Evolutionary conservation across 2,113 vertebrate species (phyloP).

Genomic region (Parotia lawesii): DNA sequence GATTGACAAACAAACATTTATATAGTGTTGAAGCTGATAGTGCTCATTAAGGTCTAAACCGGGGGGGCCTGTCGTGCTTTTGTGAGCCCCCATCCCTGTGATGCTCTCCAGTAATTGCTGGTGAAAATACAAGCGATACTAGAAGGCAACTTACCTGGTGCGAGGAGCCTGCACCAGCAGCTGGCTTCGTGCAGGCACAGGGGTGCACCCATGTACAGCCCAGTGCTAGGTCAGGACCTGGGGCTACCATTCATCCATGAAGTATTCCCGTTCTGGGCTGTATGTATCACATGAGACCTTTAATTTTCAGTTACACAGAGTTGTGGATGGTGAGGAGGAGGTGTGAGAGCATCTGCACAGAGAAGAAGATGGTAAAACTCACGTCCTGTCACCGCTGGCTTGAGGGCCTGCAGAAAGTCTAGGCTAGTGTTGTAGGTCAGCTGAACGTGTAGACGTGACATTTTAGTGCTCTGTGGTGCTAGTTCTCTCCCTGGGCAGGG

Average conservation of each 20-base stretch:
- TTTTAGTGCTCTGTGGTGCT: not conserved
- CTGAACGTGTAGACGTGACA: not conserved
- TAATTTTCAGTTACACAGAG: not conserved
- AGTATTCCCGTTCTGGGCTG: not conserved
- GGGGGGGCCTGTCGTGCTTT: not conserved
- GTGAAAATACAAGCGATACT: not conserved
- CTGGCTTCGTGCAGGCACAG: not conserved
- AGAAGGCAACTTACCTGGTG: not conserved
- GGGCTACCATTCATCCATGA: not conserved
- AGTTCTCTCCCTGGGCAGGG: not conserved
- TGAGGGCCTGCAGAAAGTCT: not conserved
- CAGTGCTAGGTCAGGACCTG: not conserved
- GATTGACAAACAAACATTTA: not conserved
- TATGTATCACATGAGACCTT: not conserved
- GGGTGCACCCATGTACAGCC: not conserved
- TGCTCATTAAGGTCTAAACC: not conserved
- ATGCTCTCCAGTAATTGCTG: not conserved
- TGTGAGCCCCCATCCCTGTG: not conserved
- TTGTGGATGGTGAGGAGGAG: not conserved
- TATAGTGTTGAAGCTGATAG: not conserved
- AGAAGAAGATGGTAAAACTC: not conserved
- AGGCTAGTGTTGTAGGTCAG: not conserved
- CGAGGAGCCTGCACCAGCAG: not conserved
- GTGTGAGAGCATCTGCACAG: fast-evolving
- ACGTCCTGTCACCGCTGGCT: not conserved